Conservation (phyloP, 2,888 invertebrate species). For the Ariolimax columbianus region DNA sequence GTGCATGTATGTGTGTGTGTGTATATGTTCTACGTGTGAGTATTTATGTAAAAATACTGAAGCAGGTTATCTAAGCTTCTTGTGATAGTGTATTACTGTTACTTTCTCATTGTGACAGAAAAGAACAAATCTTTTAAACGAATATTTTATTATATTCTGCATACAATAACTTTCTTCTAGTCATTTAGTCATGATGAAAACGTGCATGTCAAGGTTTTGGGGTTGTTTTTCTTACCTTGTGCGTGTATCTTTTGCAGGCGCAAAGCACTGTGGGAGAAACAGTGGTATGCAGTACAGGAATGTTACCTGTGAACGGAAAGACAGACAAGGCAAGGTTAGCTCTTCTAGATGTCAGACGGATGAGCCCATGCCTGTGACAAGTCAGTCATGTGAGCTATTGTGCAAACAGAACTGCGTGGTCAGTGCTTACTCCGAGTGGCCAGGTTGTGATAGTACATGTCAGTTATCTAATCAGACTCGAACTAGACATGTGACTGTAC, state of each 20-base stretch:
- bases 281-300: conserved; percentile 65
- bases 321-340: conserved; percentile 54
- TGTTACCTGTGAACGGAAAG: conserved; percentile 65
- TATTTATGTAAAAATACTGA: too few relatives aligned
- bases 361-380: conserved; percentile 74
- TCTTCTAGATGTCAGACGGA: conserved; percentile 46
- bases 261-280: conserved; percentile 60
- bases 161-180: too few relatives aligned
- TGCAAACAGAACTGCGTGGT: conserved; percentile 84
- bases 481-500: conserved; percentile 66
- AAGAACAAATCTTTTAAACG: too few relatives aligned
- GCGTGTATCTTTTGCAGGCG: conserved; percentile 20
- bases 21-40: too few relatives aligned
- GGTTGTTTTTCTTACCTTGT: too few relatives aligned
- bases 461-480: conserved; percentile 66
- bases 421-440: conserved; percentile 84
- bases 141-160: too few relatives aligned
- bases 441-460: conserved; percentile 79
- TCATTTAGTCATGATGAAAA: too few relatives aligned
- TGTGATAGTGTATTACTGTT: too few relatives aligned
- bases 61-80: too few relatives aligned
- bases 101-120: too few relatives aligned
- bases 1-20: too few relatives aligned
- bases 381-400: conserved; percentile 80
- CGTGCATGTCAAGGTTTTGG: too few relatives aligned